These are phyloP conservation scores for Amitus sp. DNA, from an alignment of 2,888 invertebrate genomes.

Conservation along the genomic window DNA sequence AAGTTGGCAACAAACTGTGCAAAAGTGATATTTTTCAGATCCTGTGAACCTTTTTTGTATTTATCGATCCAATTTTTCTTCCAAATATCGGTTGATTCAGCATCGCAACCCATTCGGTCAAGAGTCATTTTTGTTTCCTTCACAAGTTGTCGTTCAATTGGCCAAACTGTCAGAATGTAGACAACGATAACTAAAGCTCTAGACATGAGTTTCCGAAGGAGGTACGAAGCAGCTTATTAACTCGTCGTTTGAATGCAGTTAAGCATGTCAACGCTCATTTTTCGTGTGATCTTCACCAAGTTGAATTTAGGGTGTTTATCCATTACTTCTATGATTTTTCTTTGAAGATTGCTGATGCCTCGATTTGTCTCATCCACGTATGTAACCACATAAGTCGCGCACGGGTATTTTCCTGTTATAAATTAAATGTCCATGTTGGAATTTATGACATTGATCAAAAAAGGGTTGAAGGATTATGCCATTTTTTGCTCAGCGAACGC, in stretches of 20 bases:
- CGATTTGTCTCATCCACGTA: slow-evolving; percentile 46
- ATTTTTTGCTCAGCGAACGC: slow-evolving; percentile 33
- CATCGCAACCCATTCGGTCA: slow-evolving; percentile 45
- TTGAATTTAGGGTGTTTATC: slow-evolving; percentile 57
- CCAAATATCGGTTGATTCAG: slow-evolving; percentile 52
- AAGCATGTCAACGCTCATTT: slow-evolving; percentile 51
- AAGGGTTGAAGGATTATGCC: slow-evolving; percentile 44
- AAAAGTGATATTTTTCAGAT: slow-evolving; percentile 51
- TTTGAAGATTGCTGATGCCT: slow-evolving; percentile 44
- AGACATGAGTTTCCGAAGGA: slow-evolving; percentile 63
- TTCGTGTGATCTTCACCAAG: slow-evolving; percentile 46
- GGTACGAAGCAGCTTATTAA: slow-evolving; percentile 66
- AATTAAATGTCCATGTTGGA: slow-evolving; percentile 43
- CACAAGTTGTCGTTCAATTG: slow-evolving; percentile 57
- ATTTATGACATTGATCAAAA: slow-evolving; percentile 32
- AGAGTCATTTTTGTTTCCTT: slow-evolving; percentile 33
- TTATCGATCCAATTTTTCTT: slow-evolving; percentile 62
- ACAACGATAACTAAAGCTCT: slow-evolving; percentile 48
- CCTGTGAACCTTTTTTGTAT: slow-evolving; percentile 58
- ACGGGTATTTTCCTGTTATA: slow-evolving; percentile 34
- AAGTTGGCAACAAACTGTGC: slow-evolving; percentile 56
- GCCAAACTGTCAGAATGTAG: slow-evolving; percentile 46
- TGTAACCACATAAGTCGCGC: slow-evolving; percentile 44
- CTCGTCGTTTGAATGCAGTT: slow-evolving; percentile 54
- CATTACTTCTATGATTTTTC: slow-evolving; percentile 34